Percentiles rank a stretch among this genome's conserved stretches.
Evolutionary conservation across 2,888 invertebrate species (phyloP).

Genomic region (Pyrrhia umbra): DNA sequence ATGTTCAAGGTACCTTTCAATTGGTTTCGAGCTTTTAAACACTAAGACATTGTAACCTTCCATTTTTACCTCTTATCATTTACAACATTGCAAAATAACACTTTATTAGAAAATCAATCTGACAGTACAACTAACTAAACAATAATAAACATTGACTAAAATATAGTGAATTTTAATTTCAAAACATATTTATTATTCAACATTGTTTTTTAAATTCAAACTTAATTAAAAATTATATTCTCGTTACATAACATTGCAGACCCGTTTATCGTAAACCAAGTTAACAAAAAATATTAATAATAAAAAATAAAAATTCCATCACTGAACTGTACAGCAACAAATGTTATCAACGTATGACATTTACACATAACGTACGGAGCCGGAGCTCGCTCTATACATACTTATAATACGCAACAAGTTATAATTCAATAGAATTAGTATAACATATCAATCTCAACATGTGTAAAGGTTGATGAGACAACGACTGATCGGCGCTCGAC

Average conservation of each 20-base stretch:
- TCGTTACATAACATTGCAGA: slow-evolving; percentile 87
- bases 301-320: slow-evolving; percentile 85
- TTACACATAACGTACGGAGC: slow-evolving; percentile 63
- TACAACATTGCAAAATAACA: slow-evolving; percentile 88
- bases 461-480: slow-evolving; percentile 89
- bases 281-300: slow-evolving; percentile 83
- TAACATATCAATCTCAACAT: slow-evolving; percentile 90
- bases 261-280: slow-evolving; percentile 88
- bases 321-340: slow-evolving; percentile 83
- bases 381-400: slow-evolving; percentile 69
- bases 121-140: slow-evolving; percentile 83
- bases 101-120: slow-evolving; percentile 84
- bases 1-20: slow-evolving; percentile 90
- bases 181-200: slow-evolving; percentile 79
- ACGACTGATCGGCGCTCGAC: slow-evolving; percentile 75
- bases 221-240: slow-evolving; percentile 83
- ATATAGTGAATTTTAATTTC: slow-evolving; percentile 87
- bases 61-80: slow-evolving; percentile 84
- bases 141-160: slow-evolving; percentile 88
- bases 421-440: slow-evolving; percentile 90
- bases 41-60: slow-evolving; percentile 88
- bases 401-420: slow-evolving; percentile 89
- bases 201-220: slow-evolving; percentile 80
- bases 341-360: slow-evolving; percentile 74
- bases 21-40: slow-evolving; percentile 89